Conservation (phyloP, 1,140 invertebrate genomes). For the Pogonus chalceus region DNA sequence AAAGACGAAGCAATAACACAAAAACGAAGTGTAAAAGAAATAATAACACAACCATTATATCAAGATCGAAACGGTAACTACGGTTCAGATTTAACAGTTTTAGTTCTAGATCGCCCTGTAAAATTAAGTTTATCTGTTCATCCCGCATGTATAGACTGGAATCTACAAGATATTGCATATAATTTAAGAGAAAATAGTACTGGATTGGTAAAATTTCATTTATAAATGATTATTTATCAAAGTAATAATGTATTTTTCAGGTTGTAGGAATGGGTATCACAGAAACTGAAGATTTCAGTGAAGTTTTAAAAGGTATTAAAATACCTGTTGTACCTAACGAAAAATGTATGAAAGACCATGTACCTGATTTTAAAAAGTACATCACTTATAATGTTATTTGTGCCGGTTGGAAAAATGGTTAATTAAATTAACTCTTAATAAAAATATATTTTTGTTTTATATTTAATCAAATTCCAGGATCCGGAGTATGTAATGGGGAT, state of each 20-base stretch:
- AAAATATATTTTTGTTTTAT: constrained; percentile 1
- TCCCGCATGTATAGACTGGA: constrained; percentile 36
- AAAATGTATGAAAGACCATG: constrained; percentile 30
- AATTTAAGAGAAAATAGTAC: constrained; percentile 22
- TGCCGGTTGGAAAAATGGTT: constrained; percentile 36
- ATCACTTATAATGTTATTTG: constrained; percentile 38
- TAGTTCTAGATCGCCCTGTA: constrained; percentile 29
- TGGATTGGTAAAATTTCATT: constrained; percentile 27
- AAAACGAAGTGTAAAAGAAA: constrained; percentile 25
- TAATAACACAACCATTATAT: constrained; percentile 32
- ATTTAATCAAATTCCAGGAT: constrained; percentile 21
- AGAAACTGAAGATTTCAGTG: constrained; percentile 34
- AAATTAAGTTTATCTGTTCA: constrained; percentile 24
- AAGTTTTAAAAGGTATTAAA: constrained; percentile 24
- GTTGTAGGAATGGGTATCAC: constrained; percentile 37
- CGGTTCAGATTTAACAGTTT: constrained; percentile 37
- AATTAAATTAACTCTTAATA: neutral
- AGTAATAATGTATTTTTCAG: constrained; percentile 15
- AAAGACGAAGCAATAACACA: constrained; percentile 26
- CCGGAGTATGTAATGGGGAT: constrained; percentile 39
- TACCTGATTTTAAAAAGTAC: constrained; percentile 37
- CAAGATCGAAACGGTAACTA: constrained; percentile 38
- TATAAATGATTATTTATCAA: constrained; percentile 2
- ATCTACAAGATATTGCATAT: constrained; percentile 19
- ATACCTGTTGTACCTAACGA: constrained; percentile 29